phyloP scores from a whole-genome alignment of 2,113 vertebrate species.

The Neopipo cinnamomea region DNA sequence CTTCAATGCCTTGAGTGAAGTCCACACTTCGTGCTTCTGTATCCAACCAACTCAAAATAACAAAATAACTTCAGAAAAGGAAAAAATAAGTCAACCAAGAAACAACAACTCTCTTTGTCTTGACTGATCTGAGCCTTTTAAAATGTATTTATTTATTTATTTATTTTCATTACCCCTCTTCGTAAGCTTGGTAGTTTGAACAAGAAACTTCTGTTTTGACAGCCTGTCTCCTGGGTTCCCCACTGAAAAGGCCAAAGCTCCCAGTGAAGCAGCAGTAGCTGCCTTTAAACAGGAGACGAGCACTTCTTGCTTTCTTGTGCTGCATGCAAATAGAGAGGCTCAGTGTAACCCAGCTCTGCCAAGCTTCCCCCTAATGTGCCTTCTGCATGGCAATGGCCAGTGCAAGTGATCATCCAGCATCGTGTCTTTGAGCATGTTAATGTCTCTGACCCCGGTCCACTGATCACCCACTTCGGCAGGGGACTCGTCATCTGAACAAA shows the following conservation, averaged over 20 bases:
- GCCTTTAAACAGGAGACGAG: conserved; percentile 59
- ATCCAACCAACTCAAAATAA: conserved; percentile 35
- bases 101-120: not conserved
- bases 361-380: not conserved
- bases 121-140: not conserved
- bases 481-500: conserved; percentile 12
- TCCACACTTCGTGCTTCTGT: not conserved
- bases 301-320: conserved; percentile 36
- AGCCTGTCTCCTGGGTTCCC: conserved; percentile 69
- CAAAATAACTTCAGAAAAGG: conserved; percentile 22
- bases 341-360: not conserved
- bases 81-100: not conserved
- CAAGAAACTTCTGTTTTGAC: conserved; percentile 72
- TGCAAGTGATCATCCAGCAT: not conserved
- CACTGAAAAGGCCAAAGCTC: conserved; percentile 75
- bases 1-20: conserved; percentile 46
- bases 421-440: not conserved
- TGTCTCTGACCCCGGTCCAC: not conserved
- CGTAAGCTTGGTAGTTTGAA: conserved; percentile 45
- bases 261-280: conserved; percentile 66
- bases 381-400: not conserved
- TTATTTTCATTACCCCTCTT: not conserved
- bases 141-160: not conserved
- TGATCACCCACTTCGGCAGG: not conserved
- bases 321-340: conserved; percentile 67